Evolutionary conservation across 2,888 invertebrate species (phyloP).

Genomic region (Ophioninae sp.): DNA sequence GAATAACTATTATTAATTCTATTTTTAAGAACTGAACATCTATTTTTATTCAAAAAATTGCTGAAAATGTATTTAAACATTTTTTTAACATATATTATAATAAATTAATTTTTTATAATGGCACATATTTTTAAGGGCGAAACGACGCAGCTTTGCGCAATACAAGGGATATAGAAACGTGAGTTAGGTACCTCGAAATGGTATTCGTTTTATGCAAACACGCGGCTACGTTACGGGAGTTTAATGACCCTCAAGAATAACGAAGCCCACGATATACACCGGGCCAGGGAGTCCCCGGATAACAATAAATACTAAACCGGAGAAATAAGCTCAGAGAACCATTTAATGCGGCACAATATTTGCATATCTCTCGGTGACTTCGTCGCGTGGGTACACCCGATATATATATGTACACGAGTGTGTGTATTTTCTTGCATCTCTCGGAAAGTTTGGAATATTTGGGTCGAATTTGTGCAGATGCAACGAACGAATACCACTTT

Average conservation of each 20-base stretch:
- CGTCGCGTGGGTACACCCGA: conserved; percentile 1
- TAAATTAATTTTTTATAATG: neutral
- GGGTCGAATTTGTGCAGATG: conserved; percentile 13
- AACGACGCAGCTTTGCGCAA: neutral
- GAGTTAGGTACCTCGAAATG: conserved; percentile 36
- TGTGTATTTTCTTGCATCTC: conserved; percentile 13
- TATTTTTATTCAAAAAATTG: too few species aligned
- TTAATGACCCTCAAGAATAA: conserved; percentile 58
- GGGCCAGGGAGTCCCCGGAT: conserved; percentile 18
- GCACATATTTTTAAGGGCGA: neutral
- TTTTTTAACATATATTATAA: too few species aligned
- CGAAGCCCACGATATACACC: conserved; percentile 39
- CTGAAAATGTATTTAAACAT: too few species aligned
- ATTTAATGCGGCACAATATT: conserved; percentile 64
- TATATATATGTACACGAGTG: neutral
- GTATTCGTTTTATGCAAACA: conserved; percentile 46
- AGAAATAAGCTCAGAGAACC: conserved; percentile 59
- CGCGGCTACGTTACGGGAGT: conserved; percentile 45
- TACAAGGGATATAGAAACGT: conserved; percentile 10
- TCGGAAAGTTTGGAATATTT: conserved; percentile 20
- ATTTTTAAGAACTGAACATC: too few species aligned
- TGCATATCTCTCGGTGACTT: conserved; percentile 65
- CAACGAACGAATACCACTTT: conserved; percentile 26
- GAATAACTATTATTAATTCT: too few species aligned
- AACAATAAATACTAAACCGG: conserved; percentile 59